phyloP scores from a whole-genome alignment of 2,113 vertebrate genomes.

The Anolis sagrei region DNA sequence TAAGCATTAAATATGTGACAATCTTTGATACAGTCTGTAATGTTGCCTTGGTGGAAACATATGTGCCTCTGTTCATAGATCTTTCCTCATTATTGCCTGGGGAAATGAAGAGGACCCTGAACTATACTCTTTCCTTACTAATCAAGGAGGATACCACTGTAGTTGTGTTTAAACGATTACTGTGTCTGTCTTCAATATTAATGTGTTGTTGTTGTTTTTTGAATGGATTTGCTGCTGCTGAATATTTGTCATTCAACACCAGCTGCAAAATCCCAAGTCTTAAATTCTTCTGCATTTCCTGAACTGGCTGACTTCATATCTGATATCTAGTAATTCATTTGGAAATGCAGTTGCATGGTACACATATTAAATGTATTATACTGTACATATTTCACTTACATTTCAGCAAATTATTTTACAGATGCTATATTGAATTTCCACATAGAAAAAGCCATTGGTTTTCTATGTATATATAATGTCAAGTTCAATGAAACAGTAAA shows the following conservation, averaged over 20 bases:
- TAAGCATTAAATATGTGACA: slow-evolving; percentile 69
- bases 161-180: background rate
- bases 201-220: background rate
- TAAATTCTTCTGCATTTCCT: slow-evolving; percentile 20
- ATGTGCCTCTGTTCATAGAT: slow-evolving; percentile 8
- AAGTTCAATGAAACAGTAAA: slow-evolving; percentile 60
- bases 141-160: background rate
- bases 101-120: background rate
- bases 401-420: slow-evolving; percentile 16
- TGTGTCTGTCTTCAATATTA: background rate
- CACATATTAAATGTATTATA: slow-evolving; percentile 3
- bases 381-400: slow-evolving; percentile 40
- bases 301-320: background rate
- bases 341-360: too few species aligned
- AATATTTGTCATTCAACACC: slow-evolving; percentile 25
- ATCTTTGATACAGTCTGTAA: slow-evolving; percentile 44
- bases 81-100: background rate
- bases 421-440: background rate
- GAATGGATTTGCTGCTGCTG: slow-evolving; percentile 8
- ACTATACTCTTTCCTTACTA: background rate
- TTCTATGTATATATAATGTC: slow-evolving; percentile 47
- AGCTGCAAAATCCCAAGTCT: slow-evolving; percentile 7
- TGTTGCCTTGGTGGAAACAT: slow-evolving; percentile 51
- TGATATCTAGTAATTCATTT: slow-evolving; percentile 26
- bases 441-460: background rate